A percentile compares a stretch with the other conserved stretches of the same genome.
phyloP scores from a whole-genome alignment of 2,888 invertebrate genomes.

The Cheilosia pagana region DNA sequence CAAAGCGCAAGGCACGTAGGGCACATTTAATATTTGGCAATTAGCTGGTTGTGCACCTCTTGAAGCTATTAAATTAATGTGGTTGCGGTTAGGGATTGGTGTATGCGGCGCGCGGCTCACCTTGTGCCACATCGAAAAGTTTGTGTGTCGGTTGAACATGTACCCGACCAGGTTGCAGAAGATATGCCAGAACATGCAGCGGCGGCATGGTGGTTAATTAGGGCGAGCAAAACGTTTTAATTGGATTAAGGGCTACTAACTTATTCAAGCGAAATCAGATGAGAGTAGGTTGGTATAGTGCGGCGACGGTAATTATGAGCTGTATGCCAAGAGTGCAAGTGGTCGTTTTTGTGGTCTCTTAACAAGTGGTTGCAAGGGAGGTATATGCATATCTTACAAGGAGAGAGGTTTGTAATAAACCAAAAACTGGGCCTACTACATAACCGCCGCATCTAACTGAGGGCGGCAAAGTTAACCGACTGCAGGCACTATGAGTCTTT shows the following conservation, averaged over 20 bases:
- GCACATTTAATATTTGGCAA: constrained; percentile 73
- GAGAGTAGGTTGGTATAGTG: constrained; percentile 43
- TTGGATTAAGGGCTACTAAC: constrained; percentile 64
- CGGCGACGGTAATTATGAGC: constrained; percentile 31
- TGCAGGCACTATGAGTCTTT: too few relatives aligned
- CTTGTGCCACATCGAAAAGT: constrained; percentile 36
- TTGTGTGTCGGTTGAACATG: constrained; percentile 16
- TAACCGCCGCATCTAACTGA: too few relatives aligned
- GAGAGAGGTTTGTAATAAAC: too few relatives aligned
- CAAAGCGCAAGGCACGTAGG: constrained; percentile 55
- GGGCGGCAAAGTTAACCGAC: too few relatives aligned
- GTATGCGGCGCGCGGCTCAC: constrained; percentile 39
- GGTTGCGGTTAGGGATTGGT: constrained; percentile 57
- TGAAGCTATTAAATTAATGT: constrained; percentile 63
- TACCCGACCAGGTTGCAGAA: neutral
- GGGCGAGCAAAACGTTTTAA: constrained; percentile 66
- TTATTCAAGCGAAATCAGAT: constrained; percentile 65
- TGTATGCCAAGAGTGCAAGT: neutral
- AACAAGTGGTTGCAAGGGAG: neutral
- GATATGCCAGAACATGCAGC: constrained; percentile 29
- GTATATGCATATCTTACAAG: too few relatives aligned
- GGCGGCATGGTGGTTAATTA: constrained; percentile 55
- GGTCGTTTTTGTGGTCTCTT: neutral
- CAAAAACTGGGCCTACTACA: too few relatives aligned
- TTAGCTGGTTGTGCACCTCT: constrained; percentile 70